phyloP scores from a whole-genome alignment of 1,140 invertebrate species.

The Eueides isabella region DNA sequence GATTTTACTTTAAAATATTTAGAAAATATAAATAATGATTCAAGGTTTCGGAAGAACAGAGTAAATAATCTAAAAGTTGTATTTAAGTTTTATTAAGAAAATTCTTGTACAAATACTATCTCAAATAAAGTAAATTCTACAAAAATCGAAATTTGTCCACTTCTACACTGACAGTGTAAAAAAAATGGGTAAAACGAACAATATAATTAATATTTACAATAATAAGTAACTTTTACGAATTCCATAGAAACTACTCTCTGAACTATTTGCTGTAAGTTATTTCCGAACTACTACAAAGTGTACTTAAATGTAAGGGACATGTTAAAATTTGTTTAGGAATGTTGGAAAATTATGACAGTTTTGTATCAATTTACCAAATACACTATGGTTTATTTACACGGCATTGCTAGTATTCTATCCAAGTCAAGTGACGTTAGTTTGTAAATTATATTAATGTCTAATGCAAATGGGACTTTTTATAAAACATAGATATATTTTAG shows the following conservation, averaged over 20 bases:
- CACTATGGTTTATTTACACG: neutral
- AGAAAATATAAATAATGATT: too few species aligned
- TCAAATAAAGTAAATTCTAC: neutral
- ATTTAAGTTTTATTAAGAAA: too few species aligned
- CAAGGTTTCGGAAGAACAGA: too few species aligned
- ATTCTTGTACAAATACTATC: neutral
- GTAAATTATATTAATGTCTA: too few species aligned
- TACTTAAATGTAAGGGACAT: neutral
- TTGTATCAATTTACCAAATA: neutral
- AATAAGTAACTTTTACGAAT: neutral
- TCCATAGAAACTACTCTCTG: neutral
- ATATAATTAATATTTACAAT: neutral
- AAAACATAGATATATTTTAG: too few species aligned
- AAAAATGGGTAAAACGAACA: neutral
- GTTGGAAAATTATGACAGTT: neutral
- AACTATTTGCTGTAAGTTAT: neutral
- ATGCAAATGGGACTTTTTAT: too few species aligned
- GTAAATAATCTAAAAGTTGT: too few species aligned
- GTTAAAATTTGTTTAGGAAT: conserved; percentile 13
- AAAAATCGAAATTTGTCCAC: neutral
- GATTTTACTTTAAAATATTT: too few species aligned
- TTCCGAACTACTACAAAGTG: neutral
- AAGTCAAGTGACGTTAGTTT: too few species aligned
- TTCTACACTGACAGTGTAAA: neutral
- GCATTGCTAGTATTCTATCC: neutral